Conservation (phyloP, 2,888 invertebrate genomes). For the Aporophyla lueneburgensis region DNA sequence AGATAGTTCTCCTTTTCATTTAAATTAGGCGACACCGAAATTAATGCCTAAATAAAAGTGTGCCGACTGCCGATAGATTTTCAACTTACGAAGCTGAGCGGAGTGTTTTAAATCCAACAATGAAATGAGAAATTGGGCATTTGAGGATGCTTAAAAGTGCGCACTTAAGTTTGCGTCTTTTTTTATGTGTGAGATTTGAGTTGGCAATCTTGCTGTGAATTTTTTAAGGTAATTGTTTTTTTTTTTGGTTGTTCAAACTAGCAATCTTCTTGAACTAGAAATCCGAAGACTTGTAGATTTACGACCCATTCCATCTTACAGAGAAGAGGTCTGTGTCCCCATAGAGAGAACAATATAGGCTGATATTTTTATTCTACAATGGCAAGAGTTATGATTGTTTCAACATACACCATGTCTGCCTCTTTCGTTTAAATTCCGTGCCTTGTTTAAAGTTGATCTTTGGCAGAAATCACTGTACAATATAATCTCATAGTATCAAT, state of each 20-base stretch:
- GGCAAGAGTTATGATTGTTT: background rate
- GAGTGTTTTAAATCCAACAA: background rate
- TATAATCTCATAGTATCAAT: background rate
- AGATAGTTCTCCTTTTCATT: background rate
- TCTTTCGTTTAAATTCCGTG: background rate
- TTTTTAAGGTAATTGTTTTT: background rate
- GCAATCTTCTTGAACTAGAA: background rate
- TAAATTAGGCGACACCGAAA: background rate
- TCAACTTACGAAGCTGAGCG: background rate
- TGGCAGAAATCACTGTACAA: background rate
- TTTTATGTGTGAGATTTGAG: no score
- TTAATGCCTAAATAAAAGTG: background rate
- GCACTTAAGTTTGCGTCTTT: no score
- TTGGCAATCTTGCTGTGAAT: no score
- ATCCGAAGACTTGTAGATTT: background rate
- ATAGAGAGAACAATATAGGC: background rate
- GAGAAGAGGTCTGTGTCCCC: background rate
- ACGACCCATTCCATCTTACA: background rate
- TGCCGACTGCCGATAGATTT: background rate
- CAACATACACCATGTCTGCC: background rate
- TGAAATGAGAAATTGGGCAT: no score
- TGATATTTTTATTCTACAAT: no score
- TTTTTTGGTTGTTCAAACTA: background rate
- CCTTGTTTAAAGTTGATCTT: background rate
- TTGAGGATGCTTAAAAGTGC: background rate